These are phyloP conservation scores for Didymodactylos carnosus DNA, from an alignment of 2,888 invertebrate genomes.

Conservation along the genomic window DNA sequence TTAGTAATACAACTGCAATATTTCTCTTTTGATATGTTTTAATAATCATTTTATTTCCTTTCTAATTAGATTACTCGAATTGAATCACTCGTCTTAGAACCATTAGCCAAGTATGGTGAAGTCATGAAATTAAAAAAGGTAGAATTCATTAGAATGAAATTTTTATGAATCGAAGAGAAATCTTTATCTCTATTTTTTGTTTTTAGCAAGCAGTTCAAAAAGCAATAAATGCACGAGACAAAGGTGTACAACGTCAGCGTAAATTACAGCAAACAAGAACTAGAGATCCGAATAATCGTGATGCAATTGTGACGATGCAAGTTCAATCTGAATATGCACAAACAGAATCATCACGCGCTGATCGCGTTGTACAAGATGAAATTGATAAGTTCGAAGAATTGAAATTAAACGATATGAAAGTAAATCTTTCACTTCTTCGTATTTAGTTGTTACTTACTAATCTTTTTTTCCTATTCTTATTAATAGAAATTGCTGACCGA, in stretches of 20 bases:
- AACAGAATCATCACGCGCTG: constrained; percentile 1
- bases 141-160: not conserved
- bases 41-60: not conserved
- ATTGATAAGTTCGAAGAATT: constrained; percentile 13
- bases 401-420: constrained; percentile 12
- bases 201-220: constrained; percentile 3
- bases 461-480: not conserved
- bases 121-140: constrained; percentile 8
- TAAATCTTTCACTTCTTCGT: not conserved
- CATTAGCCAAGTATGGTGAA: constrained; percentile 10
- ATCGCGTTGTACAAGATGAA: constrained; percentile 8
- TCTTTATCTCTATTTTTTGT: not conserved
- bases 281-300: constrained; percentile 6
- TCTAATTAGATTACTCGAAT: constrained; percentile 7
- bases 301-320: constrained; percentile 9
- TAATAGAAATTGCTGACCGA: constrained; percentile 4
- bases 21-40: not conserved
- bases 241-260: constrained; percentile 7
- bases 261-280: constrained; percentile 2
- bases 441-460: not conserved
- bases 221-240: constrained; percentile 4
- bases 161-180: not conserved
- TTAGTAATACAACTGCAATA: not conserved
- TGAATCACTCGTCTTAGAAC: constrained; percentile 7
- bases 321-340: constrained; percentile 10